phyloP scores from a whole-genome alignment of 2,797 vertebrate species.

The Falco biarmicus region DNA sequence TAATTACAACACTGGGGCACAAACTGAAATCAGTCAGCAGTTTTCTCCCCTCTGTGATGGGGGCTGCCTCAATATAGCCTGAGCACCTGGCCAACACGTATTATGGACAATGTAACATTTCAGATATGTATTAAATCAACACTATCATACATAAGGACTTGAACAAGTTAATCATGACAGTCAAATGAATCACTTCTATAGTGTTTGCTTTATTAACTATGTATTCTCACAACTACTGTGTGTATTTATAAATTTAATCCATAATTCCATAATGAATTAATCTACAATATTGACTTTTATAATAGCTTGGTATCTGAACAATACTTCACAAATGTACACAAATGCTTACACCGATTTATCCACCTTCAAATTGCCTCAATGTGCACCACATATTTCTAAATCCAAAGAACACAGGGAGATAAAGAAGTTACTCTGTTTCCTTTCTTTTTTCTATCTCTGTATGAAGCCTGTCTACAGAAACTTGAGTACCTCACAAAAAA shows the following conservation, averaged over 20 bases:
- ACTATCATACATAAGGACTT: background rate
- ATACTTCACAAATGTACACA: background rate
- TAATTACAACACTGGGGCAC: background rate
- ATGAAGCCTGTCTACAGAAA: background rate
- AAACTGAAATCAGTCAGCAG: background rate
- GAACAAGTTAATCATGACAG: background rate
- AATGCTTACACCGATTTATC: background rate
- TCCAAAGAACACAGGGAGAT: background rate
- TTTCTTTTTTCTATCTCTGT: background rate
- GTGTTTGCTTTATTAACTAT: background rate
- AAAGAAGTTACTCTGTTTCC: background rate
- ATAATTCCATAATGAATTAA: background rate
- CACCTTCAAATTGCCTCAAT: background rate
- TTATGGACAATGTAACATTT: background rate
- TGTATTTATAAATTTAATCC: background rate
- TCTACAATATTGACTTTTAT: background rate
- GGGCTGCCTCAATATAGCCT: background rate
- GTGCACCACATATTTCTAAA: background rate
- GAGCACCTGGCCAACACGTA: background rate
- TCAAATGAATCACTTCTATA: background rate
- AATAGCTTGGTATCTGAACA: background rate
- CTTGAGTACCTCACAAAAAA: background rate
- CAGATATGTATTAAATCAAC: background rate
- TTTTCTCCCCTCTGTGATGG: background rate
- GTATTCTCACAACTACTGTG: background rate